phyloP scores from a whole-genome alignment of 2,113 vertebrate species.

The Dipodomys stephensi region DNA sequence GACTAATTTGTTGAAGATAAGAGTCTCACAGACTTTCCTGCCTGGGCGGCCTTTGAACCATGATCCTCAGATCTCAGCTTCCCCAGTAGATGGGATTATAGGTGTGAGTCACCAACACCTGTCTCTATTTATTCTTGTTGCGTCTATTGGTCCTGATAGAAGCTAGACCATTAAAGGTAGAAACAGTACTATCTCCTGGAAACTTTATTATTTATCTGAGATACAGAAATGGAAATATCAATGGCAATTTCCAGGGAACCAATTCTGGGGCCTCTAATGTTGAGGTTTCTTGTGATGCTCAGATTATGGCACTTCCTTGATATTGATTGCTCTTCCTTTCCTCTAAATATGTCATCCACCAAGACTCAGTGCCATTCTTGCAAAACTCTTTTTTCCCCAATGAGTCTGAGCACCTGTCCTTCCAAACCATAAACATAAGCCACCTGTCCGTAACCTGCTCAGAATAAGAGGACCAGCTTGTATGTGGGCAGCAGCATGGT shows the following conservation, averaged over 20 bases:
- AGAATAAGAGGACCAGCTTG: neutral
- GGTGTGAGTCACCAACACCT: too few species aligned
- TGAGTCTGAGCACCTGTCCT: conserved; percentile 7
- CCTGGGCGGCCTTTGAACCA: too few species aligned
- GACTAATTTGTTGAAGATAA: too few species aligned
- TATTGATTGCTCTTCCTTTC: neutral
- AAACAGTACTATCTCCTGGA: neutral
- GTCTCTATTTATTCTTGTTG: neutral
- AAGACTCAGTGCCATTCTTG: neutral
- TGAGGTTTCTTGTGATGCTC: neutral
- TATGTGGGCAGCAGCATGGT: neutral
- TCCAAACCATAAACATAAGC: conserved; percentile 16
- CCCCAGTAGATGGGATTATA: too few species aligned
- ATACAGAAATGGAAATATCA: conserved; percentile 25
- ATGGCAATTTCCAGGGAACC: neutral
- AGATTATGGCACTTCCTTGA: neutral
- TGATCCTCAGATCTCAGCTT: too few species aligned
- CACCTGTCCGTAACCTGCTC: neutral
- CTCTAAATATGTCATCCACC: neutral
- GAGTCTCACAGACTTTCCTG: too few species aligned
- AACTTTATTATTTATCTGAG: conserved; percentile 27
- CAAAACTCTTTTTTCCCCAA: neutral
- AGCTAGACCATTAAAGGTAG: neutral
- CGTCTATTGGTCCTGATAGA: neutral
- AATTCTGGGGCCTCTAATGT: neutral